phyloP scores from a whole-genome alignment of 1,140 invertebrate genomes.

The Heliconius nattereri region DNA sequence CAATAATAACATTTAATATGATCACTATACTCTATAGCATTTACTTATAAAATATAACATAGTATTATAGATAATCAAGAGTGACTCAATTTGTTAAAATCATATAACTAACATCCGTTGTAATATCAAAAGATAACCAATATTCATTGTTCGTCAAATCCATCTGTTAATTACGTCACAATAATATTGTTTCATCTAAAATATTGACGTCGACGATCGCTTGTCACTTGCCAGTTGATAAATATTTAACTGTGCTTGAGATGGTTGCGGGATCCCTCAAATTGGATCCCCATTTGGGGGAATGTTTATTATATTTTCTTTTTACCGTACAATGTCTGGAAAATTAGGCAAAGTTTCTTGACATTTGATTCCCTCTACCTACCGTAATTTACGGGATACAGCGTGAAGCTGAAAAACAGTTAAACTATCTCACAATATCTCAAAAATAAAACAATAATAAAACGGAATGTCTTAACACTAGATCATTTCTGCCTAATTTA shows the following conservation, averaged over 20 bases:
- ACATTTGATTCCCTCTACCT: neutral
- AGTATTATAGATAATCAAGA: neutral
- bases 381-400: neutral
- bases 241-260: neutral
- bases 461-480: no score
- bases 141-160: slow-evolving; percentile 20
- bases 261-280: neutral
- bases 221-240: neutral
- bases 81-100: slow-evolving; percentile 8
- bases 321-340: neutral
- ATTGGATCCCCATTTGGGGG: neutral
- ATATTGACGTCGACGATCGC: slow-evolving; percentile 19
- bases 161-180: slow-evolving; percentile 14
- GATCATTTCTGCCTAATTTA: no score
- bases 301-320: neutral
- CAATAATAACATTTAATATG: no score
- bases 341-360: neutral
- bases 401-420: no score
- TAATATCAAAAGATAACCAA: slow-evolving; percentile 11
- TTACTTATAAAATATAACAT: neutral
- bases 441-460: no score
- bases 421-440: neutral
- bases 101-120: slow-evolving; percentile 8
- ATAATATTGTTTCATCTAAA: slow-evolving; percentile 20
- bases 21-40: neutral